A percentile compares a stretch with the other conserved stretches of the same genome.
These are phyloP conservation scores for Spisula subtruncata DNA, from an alignment of 2,888 invertebrate genomes.

Conservation along the genomic window DNA sequence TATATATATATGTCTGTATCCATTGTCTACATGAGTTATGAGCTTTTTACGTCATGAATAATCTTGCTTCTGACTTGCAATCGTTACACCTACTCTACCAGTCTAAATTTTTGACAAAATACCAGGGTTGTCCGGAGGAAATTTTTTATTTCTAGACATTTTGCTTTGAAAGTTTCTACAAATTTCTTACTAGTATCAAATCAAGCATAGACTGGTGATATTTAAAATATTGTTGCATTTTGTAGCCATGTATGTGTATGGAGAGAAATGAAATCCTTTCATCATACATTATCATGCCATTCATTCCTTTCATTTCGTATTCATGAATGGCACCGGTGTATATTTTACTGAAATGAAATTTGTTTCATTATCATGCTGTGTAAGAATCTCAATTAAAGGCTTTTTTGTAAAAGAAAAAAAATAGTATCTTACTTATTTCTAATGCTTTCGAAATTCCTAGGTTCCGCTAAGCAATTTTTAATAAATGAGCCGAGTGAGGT, in stretches of 20 bases:
- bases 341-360: background rate
- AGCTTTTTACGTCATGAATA: slow-evolving; percentile 12
- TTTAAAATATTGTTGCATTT: background rate
- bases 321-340: slow-evolving; percentile 11
- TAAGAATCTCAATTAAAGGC: slow-evolving; percentile 45
- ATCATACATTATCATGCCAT: background rate
- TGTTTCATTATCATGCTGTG: background rate
- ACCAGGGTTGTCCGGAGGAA: background rate
- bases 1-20: background rate
- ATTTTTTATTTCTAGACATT: too few species aligned
- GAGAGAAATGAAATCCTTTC: background rate
- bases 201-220: background rate
- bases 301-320: slow-evolving; percentile 3
- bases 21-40: background rate
- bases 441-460: too few species aligned
- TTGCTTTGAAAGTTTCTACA: too few species aligned
- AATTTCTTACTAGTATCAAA: too few species aligned
- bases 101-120: background rate
- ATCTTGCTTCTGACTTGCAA: background rate
- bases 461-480: too few species aligned
- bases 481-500: too few species aligned
- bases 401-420: slow-evolving; percentile 14
- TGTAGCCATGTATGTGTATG: background rate
- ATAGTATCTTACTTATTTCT: background rate
- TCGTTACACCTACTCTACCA: background rate